phyloP scores from a whole-genome alignment of 2,113 vertebrate genomes.

The Glaucomys volans region DNA sequence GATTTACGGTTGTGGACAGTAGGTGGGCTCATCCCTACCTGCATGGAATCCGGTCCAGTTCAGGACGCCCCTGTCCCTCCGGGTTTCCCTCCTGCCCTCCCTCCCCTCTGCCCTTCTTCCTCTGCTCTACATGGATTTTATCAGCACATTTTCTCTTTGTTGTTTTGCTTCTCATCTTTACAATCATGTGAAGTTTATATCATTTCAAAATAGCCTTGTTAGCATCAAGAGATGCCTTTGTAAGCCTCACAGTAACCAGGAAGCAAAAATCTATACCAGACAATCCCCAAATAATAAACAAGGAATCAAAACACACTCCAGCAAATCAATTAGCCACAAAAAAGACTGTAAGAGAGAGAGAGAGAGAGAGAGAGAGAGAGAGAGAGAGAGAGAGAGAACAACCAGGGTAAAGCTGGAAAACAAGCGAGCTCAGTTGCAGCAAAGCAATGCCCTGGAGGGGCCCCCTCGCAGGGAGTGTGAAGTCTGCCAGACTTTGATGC shows the following conservation, averaged over 20 bases:
- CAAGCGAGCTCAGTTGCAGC: neutral
- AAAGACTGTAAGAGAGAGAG: neutral
- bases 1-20: too few relatives aligned
- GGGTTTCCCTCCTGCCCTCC: too few relatives aligned
- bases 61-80: too few relatives aligned
- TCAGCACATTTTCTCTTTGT: neutral
- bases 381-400: neutral
- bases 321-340: neutral
- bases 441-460: fast-evolving
- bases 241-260: neutral
- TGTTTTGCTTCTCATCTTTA: neutral
- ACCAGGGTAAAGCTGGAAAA: too few relatives aligned
- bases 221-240: neutral
- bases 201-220: neutral
- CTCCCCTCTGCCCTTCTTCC: too few relatives aligned
- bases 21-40: too few relatives aligned
- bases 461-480: fast-evolving
- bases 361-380: too few relatives aligned
- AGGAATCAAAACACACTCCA: neutral
- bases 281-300: neutral
- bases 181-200: neutral
- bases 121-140: neutral
- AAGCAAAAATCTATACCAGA: neutral
- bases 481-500: neutral
- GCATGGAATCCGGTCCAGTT: too few relatives aligned